These are phyloP conservation scores for Nixonia krombeini DNA, from an alignment of 1,140 invertebrate species.

Conservation along the genomic window DNA sequence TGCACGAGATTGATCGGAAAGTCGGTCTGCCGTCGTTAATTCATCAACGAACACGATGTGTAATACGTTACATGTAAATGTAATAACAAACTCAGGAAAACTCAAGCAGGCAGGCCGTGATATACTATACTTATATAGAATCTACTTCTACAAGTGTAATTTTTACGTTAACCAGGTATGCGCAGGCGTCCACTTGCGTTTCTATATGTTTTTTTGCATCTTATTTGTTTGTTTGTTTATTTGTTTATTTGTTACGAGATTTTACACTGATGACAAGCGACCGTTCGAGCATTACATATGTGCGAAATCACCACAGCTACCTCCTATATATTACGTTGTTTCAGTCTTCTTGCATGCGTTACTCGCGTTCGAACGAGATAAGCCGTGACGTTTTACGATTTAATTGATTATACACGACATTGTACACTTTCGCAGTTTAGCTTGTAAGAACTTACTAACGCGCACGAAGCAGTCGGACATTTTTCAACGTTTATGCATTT, in stretches of 20 bases:
- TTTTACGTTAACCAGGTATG: constrained; percentile 37
- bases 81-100: constrained; percentile 71
- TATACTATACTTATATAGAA: constrained; percentile 64
- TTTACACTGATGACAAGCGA: constrained; percentile 56
- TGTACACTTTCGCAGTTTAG: constrained; percentile 56
- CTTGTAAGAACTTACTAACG: constrained; percentile 46
- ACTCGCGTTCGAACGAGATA: constrained; percentile 13
- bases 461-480: constrained; percentile 52
- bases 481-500: no score
- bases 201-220: constrained; percentile 46
- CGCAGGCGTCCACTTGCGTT: constrained; percentile 8
- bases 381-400: constrained; percentile 18
- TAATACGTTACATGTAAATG: constrained; percentile 59
- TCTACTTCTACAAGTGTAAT: constrained; percentile 56
- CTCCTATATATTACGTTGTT: constrained; percentile 60
- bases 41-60: constrained; percentile 49
- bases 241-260: constrained; percentile 65
- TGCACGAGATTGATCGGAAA: not conserved
- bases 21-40: constrained; percentile 2
- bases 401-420: constrained; percentile 52
- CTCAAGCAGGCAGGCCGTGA: constrained; percentile 72
- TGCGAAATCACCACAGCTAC: constrained; percentile 66
- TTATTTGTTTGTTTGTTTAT: constrained; percentile 62
- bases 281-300: constrained; percentile 29
- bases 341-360: constrained; percentile 56